Percentiles rank a stretch among this genome's conserved stretches.
Conservation (phyloP, 2,888 invertebrate genomes). For the Orthosia cruda region DNA sequence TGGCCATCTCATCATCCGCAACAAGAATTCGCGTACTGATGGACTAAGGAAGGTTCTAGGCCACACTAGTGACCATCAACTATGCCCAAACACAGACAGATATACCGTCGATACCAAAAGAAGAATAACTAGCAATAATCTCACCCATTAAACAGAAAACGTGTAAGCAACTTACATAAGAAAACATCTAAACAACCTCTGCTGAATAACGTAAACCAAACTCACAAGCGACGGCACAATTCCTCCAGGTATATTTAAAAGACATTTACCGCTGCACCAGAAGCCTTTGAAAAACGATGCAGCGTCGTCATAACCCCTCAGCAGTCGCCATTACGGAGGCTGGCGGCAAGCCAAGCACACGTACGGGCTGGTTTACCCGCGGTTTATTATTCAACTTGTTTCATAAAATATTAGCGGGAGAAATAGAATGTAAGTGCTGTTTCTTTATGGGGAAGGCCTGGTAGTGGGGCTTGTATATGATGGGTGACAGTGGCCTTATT, state of each 20-base stretch:
- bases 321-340: constrained; percentile 36
- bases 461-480: neutral
- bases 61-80: no score
- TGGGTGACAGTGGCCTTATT: neutral
- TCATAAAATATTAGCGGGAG: constrained; percentile 56
- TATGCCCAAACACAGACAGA: no score
- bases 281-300: constrained; percentile 62
- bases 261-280: constrained; percentile 50
- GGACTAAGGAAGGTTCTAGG: no score
- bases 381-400: constrained; percentile 64
- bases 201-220: constrained; percentile 37
- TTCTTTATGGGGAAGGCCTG: constrained; percentile 8
- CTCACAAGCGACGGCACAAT: constrained; percentile 39
- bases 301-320: constrained; percentile 53
- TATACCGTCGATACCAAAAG: no score
- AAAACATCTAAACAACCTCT: constrained; percentile 4
- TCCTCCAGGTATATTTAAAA: constrained; percentile 62
- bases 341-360: constrained; percentile 62
- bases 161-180: neutral
- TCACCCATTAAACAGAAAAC: neutral
- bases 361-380: constrained; percentile 51
- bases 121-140: neutral
- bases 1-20: no score
- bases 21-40: no score
- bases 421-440: constrained; percentile 44